phyloP scores from a whole-genome alignment of 2,888 invertebrate genomes.

The Zhuqinia jingwanae region DNA sequence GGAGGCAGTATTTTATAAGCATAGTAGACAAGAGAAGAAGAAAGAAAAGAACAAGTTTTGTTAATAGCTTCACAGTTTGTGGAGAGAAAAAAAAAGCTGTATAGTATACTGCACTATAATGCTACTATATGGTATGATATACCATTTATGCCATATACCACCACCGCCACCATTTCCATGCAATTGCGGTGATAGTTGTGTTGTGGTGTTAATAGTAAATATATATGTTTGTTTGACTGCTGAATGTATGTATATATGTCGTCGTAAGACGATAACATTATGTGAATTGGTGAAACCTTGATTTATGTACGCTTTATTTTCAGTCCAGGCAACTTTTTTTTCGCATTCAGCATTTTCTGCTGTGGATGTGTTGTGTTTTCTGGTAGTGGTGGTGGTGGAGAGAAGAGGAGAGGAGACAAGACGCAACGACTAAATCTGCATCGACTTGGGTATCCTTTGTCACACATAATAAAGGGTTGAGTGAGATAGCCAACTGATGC shows the following conservation, averaged over 20 bases:
- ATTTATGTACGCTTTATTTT: slow-evolving; percentile 30
- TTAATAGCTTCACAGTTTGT: slow-evolving; percentile 26
- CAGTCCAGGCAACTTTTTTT: slow-evolving; percentile 18
- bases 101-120: too few species aligned
- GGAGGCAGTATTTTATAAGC: not conserved
- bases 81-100: not conserved
- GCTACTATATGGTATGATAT: not conserved
- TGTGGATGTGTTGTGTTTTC: not conserved
- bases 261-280: not conserved
- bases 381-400: not conserved
- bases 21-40: not conserved
- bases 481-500: not conserved
- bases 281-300: slow-evolving; percentile 12
- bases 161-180: not conserved
- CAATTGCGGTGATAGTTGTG: not conserved
- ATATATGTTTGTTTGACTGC: not conserved
- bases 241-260: not conserved
- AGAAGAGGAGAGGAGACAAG: not conserved
- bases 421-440: slow-evolving; percentile 10
- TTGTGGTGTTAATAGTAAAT: slow-evolving; percentile 15
- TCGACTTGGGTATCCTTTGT: slow-evolving; percentile 25
- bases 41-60: not conserved
- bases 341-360: slow-evolving; percentile 8
- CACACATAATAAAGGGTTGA: not conserved
- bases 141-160: too few species aligned